A percentile compares a stretch with the other conserved stretches of the same genome.
These are phyloP conservation scores for Oncorhynchus masou DNA, from an alignment of 2,113 vertebrate genomes.

Conservation along the genomic window DNA sequence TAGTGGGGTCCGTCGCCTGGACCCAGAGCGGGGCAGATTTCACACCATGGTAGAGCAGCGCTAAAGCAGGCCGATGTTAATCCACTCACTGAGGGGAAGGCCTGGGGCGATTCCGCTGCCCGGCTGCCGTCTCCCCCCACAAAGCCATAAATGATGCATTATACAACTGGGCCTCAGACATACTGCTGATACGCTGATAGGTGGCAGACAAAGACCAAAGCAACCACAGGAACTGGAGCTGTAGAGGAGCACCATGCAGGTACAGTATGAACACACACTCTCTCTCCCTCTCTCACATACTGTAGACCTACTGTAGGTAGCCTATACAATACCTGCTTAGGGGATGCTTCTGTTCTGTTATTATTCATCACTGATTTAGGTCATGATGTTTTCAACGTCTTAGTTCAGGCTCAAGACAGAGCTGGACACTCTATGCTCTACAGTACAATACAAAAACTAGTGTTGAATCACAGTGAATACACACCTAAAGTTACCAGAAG, in stretches of 20 bases:
- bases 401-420: constrained; percentile 46
- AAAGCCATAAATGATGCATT: constrained; percentile 75
- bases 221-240: constrained; percentile 60
- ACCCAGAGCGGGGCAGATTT: constrained; percentile 71
- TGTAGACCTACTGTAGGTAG: too few relatives aligned
- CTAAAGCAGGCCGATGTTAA: constrained; percentile 75
- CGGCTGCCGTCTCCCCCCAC: constrained; percentile 67
- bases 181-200: constrained; percentile 75
- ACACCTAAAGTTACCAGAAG: constrained; percentile 70
- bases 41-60: constrained; percentile 70
- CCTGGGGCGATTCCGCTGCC: constrained; percentile 72
- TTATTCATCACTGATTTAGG: constrained; percentile 48
- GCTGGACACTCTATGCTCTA: constrained; percentile 55
- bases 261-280: constrained; percentile 17
- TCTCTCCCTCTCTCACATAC: constrained; percentile 3
- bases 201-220: constrained; percentile 72
- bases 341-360: constrained; percentile 42
- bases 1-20: constrained; percentile 4
- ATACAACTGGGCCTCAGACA: constrained; percentile 73
- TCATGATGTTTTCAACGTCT: constrained; percentile 52
- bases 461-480: constrained; percentile 35
- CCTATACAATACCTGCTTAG: constrained; percentile 44
- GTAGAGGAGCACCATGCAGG: constrained; percentile 51
- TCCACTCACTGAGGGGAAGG: constrained; percentile 76
- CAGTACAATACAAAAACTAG: constrained; percentile 45